phyloP scores from a whole-genome alignment of 2,113 vertebrate genomes.

The Chaetura pelagica region DNA sequence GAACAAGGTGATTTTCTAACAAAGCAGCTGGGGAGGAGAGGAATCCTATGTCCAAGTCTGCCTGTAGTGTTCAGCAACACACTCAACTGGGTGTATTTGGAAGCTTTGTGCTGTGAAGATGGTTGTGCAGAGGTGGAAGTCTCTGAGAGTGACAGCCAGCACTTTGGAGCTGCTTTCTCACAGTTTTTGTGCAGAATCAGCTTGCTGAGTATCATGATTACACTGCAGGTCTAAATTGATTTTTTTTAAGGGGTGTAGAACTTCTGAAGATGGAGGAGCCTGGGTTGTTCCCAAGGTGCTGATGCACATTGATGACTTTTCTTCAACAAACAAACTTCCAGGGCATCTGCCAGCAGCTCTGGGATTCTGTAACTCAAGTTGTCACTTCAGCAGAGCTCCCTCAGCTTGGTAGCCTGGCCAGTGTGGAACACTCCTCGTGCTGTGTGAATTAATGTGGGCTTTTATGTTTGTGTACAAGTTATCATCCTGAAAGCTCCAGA shows the following conservation, averaged over 20 bases:
- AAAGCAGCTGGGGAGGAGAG: neutral
- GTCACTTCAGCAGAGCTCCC: neutral
- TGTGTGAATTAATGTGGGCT: neutral
- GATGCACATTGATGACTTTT: neutral
- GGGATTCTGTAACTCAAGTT: neutral
- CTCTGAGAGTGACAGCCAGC: neutral
- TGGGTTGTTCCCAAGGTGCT: neutral
- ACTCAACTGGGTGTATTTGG: neutral
- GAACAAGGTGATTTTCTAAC: neutral
- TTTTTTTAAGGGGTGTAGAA: neutral
- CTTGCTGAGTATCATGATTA: neutral
- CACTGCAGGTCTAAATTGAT: neutral
- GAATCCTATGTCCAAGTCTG: neutral
- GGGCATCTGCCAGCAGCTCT: neutral
- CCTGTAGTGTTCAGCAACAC: neutral
- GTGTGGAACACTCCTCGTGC: neutral
- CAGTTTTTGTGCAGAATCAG: neutral
- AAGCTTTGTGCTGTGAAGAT: neutral
- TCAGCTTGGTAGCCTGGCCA: neutral
- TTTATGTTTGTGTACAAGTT: neutral
- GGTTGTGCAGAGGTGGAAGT: constrained; percentile 34
- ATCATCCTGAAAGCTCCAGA: neutral
- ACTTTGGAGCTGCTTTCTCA: neutral
- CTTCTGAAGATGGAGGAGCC: neutral
- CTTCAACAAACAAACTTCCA: neutral